Evolutionary conservation across 2,113 vertebrate genomes (phyloP).

Genomic region (Mustela nigripes): DNA sequence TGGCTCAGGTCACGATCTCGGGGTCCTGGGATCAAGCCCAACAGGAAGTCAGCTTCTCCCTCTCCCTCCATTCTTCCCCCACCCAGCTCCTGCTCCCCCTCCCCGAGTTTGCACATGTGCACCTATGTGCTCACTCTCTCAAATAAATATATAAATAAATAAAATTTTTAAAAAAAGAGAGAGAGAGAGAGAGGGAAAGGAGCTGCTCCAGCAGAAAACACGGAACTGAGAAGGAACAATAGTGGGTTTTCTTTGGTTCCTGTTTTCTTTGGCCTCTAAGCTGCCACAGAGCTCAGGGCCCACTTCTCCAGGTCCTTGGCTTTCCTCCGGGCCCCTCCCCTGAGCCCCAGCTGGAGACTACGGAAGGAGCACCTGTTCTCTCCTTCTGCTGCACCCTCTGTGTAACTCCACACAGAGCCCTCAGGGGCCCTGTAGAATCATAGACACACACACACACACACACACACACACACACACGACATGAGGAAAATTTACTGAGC

Average conservation of each 20-base stretch:
- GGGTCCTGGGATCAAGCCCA: neutral
- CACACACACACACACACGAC: neutral
- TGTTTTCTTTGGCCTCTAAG: conserved; percentile 80
- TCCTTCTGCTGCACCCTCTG: neutral
- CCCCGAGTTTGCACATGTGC: too few relatives aligned
- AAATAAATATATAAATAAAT: neutral
- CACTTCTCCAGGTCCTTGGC: neutral
- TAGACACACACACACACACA: neutral
- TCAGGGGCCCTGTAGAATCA: neutral
- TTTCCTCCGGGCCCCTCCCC: conserved; percentile 59
- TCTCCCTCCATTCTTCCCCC: neutral
- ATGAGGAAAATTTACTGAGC: neutral
- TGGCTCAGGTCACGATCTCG: neutral
- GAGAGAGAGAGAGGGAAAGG: neutral
- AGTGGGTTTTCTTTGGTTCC: conserved; percentile 70
- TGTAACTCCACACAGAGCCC: neutral
- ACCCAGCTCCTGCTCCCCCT: neutral
- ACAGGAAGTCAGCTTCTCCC: neutral
- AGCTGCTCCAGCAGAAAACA: conserved; percentile 71
- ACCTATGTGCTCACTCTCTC: too few relatives aligned
- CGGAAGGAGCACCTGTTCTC: conserved; percentile 20
- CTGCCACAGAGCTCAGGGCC: conserved; percentile 25
- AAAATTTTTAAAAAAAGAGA: neutral
- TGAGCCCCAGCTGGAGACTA: neutral
- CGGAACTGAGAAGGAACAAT: conserved; percentile 70